Evolutionary conservation across 2,113 vertebrate species (phyloP).

Genomic region (Atherinomorus stipes): DNA sequence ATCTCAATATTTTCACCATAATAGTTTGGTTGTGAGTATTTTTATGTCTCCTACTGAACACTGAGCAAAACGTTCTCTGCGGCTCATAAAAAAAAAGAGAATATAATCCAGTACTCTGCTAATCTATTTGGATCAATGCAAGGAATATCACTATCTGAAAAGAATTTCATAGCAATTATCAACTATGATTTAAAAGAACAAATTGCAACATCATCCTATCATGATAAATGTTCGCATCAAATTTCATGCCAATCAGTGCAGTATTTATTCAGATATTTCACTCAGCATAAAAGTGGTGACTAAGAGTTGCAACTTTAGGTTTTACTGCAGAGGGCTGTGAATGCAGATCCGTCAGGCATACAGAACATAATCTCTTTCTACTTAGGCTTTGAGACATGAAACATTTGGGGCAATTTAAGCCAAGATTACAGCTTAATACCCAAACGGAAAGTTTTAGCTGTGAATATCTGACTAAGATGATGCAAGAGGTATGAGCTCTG

Average conservation of each 20-base stretch:
- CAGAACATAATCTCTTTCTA: slow-evolving; percentile 24
- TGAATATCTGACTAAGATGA: slow-evolving; percentile 23
- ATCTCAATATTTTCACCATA: no score
- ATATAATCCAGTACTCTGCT: not conserved
- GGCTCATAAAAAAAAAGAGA: not conserved
- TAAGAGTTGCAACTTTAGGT: slow-evolving; percentile 19
- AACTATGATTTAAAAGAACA: no score
- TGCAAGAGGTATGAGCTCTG: slow-evolving; percentile 19
- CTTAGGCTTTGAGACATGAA: slow-evolving; percentile 33
- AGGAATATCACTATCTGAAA: not conserved
- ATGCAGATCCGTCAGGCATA: slow-evolving; percentile 10
- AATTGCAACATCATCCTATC: no score
- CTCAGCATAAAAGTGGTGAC: not conserved
- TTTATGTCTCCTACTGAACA: no score
- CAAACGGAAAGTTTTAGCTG: slow-evolving; percentile 26
- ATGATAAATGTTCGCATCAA: not conserved
- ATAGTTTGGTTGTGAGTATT: no score
- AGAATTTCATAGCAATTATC: not conserved
- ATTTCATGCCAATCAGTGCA: not conserved
- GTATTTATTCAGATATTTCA: not conserved
- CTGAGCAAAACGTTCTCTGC: no score
- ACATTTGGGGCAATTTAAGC: slow-evolving; percentile 40
- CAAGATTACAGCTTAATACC: slow-evolving; percentile 38
- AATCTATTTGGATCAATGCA: not conserved
- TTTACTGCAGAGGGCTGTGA: slow-evolving; percentile 7